phyloP scores from a whole-genome alignment of 2,888 invertebrate species.

The Portevinia maculata region DNA sequence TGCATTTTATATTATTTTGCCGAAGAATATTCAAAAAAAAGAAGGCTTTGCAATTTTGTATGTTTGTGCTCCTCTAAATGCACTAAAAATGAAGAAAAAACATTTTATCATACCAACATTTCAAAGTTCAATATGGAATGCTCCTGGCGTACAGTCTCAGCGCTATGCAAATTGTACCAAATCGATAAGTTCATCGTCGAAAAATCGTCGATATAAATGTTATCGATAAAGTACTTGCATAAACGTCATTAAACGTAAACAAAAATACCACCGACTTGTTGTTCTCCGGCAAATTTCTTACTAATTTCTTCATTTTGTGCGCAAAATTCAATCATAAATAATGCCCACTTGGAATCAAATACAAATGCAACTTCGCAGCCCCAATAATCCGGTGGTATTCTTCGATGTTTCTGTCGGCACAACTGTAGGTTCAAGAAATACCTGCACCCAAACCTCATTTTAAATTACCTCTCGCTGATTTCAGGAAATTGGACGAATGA shows the following conservation, averaged over 20 bases:
- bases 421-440: slow-evolving; percentile 86
- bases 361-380: slow-evolving; percentile 93
- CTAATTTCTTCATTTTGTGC: neutral
- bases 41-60: too few relatives aligned
- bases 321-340: slow-evolving; percentile 76
- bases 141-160: too few relatives aligned
- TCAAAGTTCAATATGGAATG: too few relatives aligned
- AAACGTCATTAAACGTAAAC: slow-evolving; percentile 68
- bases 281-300: neutral
- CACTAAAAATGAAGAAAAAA: too few relatives aligned
- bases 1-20: too few relatives aligned
- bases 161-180: too few relatives aligned
- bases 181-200: too few relatives aligned
- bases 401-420: slow-evolving; percentile 98
- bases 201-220: too few relatives aligned
- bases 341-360: slow-evolving; percentile 99
- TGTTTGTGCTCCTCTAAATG: too few relatives aligned
- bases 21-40: too few relatives aligned
- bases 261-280: slow-evolving; percentile 17
- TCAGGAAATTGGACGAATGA: slow-evolving; percentile 98
- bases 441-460: neutral
- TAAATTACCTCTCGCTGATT: neutral
- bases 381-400: slow-evolving; percentile 99
- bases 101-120: too few relatives aligned
- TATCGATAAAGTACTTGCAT: neutral